Conservation (phyloP, 2,797 vertebrate species). For the Pseudochaenichthys georgianus region DNA sequence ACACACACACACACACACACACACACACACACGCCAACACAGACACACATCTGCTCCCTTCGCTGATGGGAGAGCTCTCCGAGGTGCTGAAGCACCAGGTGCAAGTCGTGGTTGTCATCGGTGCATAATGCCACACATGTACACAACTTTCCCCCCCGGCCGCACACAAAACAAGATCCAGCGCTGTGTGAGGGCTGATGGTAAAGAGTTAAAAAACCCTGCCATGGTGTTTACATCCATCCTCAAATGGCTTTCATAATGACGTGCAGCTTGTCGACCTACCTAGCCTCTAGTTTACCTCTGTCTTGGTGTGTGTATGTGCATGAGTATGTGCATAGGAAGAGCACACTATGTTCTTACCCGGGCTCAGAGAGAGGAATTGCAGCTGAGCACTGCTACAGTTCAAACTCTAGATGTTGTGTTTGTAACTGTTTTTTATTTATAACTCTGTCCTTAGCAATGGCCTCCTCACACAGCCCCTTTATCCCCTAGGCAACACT, state of each 20-base stretch:
- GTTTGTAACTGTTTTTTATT: constrained; percentile 23
- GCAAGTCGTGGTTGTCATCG: constrained; percentile 38
- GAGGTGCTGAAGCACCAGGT: constrained; percentile 82
- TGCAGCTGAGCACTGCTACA: constrained; percentile 34
- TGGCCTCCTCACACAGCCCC: constrained; percentile 62
- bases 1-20: too few species aligned
- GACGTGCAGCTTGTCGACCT: constrained; percentile 25
- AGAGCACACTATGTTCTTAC: constrained; percentile 50
- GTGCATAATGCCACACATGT: constrained; percentile 37
- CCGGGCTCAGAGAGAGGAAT: neutral
- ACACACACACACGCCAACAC: constrained; percentile 1
- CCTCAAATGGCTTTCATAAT: constrained; percentile 46
- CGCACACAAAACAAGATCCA: constrained; percentile 36
- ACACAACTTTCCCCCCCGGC: constrained; percentile 12
- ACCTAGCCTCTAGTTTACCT: constrained; percentile 35
- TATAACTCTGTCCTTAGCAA: constrained; percentile 50
- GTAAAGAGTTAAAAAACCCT: constrained; percentile 9
- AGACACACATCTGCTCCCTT: neutral
- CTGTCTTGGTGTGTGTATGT: constrained; percentile 30
- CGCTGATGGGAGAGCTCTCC: constrained; percentile 68
- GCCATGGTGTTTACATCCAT: constrained; percentile 8
- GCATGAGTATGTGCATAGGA: constrained; percentile 33
- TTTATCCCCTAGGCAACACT: constrained; percentile 80
- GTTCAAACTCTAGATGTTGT: constrained; percentile 26
- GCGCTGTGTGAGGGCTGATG: constrained; percentile 1